phyloP scores from a whole-genome alignment of 2,888 invertebrate species.

The Ochropacha duplaris region DNA sequence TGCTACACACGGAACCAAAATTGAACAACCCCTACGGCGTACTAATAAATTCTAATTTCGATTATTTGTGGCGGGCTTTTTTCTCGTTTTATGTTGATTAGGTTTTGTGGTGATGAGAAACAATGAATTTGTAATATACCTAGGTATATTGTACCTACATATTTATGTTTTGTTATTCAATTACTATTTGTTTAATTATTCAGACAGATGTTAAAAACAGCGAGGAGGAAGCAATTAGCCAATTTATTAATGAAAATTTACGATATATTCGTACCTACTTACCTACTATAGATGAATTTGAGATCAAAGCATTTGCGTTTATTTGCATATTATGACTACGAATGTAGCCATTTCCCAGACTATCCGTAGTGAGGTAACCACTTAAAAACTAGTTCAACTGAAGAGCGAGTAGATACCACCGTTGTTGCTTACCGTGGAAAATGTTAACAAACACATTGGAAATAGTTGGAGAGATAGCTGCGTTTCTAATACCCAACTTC shows the following conservation, averaged over 20 bases:
- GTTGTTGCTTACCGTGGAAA: constrained; percentile 29
- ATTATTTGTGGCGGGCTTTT: constrained; percentile 58
- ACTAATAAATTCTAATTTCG: constrained; percentile 77
- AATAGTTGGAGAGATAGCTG: constrained; percentile 65
- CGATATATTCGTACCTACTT: no score
- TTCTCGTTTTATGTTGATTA: constrained; percentile 24
- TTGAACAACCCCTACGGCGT: constrained; percentile 58
- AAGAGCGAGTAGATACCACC: background rate
- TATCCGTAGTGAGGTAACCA: background rate
- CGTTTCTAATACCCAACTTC: constrained; percentile 77
- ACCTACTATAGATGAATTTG: no score
- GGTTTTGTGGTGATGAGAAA: constrained; percentile 36
- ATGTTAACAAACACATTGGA: constrained; percentile 72
- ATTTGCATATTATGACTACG: no score
- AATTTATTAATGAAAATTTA: no score
- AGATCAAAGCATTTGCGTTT: no score
- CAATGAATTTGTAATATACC: constrained; percentile 21
- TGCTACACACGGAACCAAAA: constrained; percentile 75
- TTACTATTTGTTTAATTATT: background rate
- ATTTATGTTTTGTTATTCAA: constrained; percentile 16
- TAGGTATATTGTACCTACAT: background rate
- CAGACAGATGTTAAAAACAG: constrained; percentile 2
- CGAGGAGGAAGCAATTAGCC: background rate
- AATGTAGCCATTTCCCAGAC: background rate
- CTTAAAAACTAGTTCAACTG: background rate